phyloP scores from a whole-genome alignment of 1,140 invertebrate species.

The Agrilus planipennis region DNA sequence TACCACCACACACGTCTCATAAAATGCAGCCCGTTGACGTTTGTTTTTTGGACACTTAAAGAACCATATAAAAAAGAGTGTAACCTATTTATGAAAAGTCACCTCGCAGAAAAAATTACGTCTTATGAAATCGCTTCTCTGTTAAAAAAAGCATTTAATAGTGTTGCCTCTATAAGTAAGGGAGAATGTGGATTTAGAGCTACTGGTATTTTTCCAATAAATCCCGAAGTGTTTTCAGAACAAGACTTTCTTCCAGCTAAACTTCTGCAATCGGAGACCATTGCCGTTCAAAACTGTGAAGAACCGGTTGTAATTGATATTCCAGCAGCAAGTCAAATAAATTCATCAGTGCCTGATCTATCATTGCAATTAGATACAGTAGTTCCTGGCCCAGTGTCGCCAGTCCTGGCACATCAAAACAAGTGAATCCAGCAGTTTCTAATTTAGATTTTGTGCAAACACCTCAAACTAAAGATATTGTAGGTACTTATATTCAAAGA shows the following conservation, averaged over 20 bases:
- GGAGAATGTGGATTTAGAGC: conserved; percentile 2
- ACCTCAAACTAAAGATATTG: too few species aligned
- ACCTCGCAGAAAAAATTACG: conserved; percentile 13
- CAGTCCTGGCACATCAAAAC: too few species aligned
- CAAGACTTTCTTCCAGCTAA: conserved; percentile 3
- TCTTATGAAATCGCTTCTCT: conserved; percentile 15
- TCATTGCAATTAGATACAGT: too few species aligned
- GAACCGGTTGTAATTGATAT: too few species aligned
- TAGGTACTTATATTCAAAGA: too few species aligned
- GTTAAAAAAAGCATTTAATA: conserved; percentile 9
- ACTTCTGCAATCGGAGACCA: too few species aligned
- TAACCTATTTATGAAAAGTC: conserved; percentile 8
- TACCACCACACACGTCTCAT: conserved; percentile 7
- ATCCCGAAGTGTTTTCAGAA: neutral
- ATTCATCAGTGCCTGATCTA: too few species aligned
- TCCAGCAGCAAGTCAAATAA: too few species aligned
- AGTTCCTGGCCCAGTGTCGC: too few species aligned
- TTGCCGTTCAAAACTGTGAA: too few species aligned
- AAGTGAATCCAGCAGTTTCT: too few species aligned
- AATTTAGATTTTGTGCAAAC: too few species aligned
- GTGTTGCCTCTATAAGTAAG: conserved; percentile 10
- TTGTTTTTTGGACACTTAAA: conserved; percentile 10
- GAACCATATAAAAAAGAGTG: conserved; percentile 2
- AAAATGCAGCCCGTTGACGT: conserved; percentile 8
- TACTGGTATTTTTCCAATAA: conserved; percentile 1